Evolutionary conservation across 1,140 invertebrate genomes (phyloP), one percentile per base, ranked within the genome.

Genomic region (Sinonovacula constricta): DNA sequence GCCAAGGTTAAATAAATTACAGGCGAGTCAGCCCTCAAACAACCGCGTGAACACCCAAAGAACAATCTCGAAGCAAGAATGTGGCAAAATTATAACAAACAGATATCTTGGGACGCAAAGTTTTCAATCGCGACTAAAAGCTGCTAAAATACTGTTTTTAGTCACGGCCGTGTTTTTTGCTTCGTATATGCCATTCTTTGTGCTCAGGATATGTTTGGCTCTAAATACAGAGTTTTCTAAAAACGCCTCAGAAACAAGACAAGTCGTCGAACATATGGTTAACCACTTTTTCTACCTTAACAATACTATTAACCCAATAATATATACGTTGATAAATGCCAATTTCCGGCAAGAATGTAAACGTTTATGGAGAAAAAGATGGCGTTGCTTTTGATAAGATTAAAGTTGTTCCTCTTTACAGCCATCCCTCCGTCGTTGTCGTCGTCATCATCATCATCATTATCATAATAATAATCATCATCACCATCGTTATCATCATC

Each of bases 241-340:
- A 2, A 57, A 36, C 10, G 14, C 66, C 36, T 71, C 80, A 36
- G 28, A 59, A 15, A 54, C 68, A 2, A 54, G 22, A 22, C 7
- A 36, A 1, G 53, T 72, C 4, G 14, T 77, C 0, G 54, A 71
- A 22, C 24, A 5, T 28, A 24, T 77, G 10, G 51, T 81, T 15
- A 77, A 76, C 34, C 80, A 81, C 45, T 34, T 74, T 31, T 77
- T 71, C 51, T 81, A 81, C 33, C 30, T 81, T n/a, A 81, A 81
- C 31, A 81, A 81, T 39, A 60, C 60, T 2, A 53, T 39, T 1
- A 81, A 81, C 36, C 80, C 80, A 22, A 65, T 81, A 7, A 76
- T 81, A 14, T 81, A 81, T 49, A 76, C 74, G 26, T 36, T 77
- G 2, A 77, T 81, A n/a, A 76, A 81, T n/a, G 66, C 65, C 45